A percentile compares a stretch with the other conserved stretches of the same genome.
phyloP scores from a whole-genome alignment of 2,888 invertebrate genomes.

The Erpobdella octoculata region DNA sequence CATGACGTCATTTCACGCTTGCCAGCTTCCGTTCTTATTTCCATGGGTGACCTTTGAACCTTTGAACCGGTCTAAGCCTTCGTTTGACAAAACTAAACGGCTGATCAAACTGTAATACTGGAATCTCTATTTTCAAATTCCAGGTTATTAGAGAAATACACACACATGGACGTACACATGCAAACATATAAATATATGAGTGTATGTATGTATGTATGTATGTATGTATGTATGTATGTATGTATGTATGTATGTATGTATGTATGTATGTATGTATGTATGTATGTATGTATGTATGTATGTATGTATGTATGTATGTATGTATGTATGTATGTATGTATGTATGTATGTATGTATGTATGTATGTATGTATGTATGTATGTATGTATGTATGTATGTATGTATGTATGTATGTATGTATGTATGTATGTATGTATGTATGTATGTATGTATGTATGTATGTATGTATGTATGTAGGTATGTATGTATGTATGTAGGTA shows the following conservation, averaged over 20 bases:
- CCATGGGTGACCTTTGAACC: too few species aligned
- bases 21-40: too few species aligned
- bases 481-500: too few species aligned
- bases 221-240: conserved; percentile 7
- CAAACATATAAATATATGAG: conserved; percentile 12
- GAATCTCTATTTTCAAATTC: too few species aligned
- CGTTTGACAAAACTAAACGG: too few species aligned
- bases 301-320: conserved; percentile 9
- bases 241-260: conserved; percentile 11
- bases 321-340: not conserved
- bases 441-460: conserved; percentile 7
- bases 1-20: too few species aligned
- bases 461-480: too few species aligned
- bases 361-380: conserved; percentile 18
- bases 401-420: conserved; percentile 10
- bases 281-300: conserved; percentile 14
- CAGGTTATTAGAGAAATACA: too few species aligned
- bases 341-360: conserved; percentile 16
- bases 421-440: conserved; percentile 8
- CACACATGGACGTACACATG: not conserved
- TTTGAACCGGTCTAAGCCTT: too few species aligned
- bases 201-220: conserved; percentile 7
- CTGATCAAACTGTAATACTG: too few species aligned
- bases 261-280: conserved; percentile 15
- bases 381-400: conserved; percentile 7